Evolutionary conservation across 2,888 invertebrate species (phyloP).

Genomic region (Tubulanus polymorphus): DNA sequence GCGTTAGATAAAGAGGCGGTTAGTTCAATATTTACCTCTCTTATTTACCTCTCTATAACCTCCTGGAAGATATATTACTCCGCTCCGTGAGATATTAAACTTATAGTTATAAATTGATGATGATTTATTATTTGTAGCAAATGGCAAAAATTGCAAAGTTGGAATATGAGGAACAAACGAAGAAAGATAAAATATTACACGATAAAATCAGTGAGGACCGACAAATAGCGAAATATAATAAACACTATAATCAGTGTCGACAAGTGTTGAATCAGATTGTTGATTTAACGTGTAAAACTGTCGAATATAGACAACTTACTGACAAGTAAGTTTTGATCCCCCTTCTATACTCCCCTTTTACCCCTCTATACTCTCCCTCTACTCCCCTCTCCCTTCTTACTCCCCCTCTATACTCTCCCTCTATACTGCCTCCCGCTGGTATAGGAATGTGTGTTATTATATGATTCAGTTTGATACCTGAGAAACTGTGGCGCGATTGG

Average conservation of each 20-base stretch:
- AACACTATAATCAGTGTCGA: conserved; percentile 45
- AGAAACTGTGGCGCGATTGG: conserved; percentile 51
- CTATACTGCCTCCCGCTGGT: no score
- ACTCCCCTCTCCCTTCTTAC: no score
- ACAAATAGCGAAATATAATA: conserved; percentile 40
- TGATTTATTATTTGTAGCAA: conserved; percentile 30
- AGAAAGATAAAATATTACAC: conserved; percentile 45
- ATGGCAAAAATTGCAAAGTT: conserved; percentile 43
- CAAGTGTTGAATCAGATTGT: conserved; percentile 41
- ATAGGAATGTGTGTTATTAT: background rate
- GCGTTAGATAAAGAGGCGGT: conserved; percentile 51
- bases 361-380: no score
- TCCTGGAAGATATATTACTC: no score
- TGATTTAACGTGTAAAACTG: conserved; percentile 48
- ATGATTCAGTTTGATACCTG: conserved; percentile 39
- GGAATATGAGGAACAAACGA: conserved; percentile 45
- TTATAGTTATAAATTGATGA: no score
- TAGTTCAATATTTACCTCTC: conserved; percentile 20
- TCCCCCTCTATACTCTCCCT: no score
- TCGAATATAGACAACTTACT: conserved; percentile 50
- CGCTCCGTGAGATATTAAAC: no score
- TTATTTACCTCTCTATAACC: no score
- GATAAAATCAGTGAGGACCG: conserved; percentile 47
- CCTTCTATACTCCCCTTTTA: no score
- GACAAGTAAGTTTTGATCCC: conserved; percentile 36